Conservation (phyloP, 1,140 invertebrate genomes). For the Aphis craccivora region DNA sequence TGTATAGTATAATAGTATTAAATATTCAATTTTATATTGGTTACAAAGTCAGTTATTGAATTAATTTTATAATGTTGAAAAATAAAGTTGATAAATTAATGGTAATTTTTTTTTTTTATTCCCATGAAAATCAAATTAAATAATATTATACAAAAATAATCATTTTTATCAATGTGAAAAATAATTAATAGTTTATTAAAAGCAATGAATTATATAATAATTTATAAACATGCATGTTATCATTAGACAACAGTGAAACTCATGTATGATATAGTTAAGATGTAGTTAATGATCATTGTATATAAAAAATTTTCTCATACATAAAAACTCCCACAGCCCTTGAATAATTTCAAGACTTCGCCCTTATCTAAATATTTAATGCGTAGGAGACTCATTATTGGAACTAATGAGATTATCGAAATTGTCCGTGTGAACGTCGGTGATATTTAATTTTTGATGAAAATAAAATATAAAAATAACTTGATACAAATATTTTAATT, state of each 20-base stretch:
- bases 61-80: not conserved
- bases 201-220: not conserved
- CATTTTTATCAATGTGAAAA: not conserved
- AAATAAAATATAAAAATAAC: not conserved
- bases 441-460: not conserved
- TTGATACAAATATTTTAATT: not conserved
- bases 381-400: not conserved
- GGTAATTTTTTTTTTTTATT: not conserved
- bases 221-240: not conserved
- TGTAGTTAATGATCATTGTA: not conserved
- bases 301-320: not conserved
- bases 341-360: not conserved
- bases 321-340: not conserved
- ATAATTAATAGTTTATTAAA: not conserved
- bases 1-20: not conserved
- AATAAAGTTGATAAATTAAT: not conserved
- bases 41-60: not conserved
- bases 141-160: not conserved
- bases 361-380: slow-evolving; percentile 33
- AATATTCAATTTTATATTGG: not conserved
- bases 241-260: slow-evolving; percentile 35
- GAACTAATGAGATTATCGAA: not conserved
- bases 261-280: not conserved
- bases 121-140: not conserved
- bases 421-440: not conserved